Evolutionary conservation across 2,888 invertebrate genomes (phyloP).

Genomic region (Branchellion lobata): DNA sequence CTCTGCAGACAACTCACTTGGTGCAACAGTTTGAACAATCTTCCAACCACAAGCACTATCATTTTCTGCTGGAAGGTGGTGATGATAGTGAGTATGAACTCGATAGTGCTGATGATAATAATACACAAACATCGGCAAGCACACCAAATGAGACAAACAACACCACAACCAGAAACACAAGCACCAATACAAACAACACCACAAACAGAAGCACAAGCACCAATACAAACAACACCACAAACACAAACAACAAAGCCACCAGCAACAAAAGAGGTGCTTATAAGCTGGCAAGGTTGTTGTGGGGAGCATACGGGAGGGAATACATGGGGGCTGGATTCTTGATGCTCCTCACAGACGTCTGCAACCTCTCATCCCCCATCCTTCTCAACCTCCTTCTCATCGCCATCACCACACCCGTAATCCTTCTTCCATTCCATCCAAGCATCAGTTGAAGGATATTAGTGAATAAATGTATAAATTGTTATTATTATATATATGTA

Average conservation of each 20-base stretch:
- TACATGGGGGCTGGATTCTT: slow-evolving; percentile 59
- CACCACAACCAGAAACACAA: not conserved
- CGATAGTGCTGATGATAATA: not conserved
- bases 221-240: not conserved
- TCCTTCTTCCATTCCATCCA: not conserved
- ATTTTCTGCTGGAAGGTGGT: not conserved
- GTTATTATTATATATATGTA: not conserved
- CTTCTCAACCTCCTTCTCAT: slow-evolving; percentile 78
- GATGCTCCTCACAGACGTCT: slow-evolving; percentile 78
- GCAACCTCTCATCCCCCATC: slow-evolving; percentile 85
- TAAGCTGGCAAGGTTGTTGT: slow-evolving; percentile 55
- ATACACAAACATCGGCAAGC: not conserved
- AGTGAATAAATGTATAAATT: not conserved
- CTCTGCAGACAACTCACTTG: slow-evolving; percentile 55
- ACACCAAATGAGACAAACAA: not conserved
- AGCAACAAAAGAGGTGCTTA: not conserved
- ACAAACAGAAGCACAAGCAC: not conserved
- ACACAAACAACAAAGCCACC: not conserved
- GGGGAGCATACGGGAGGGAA: slow-evolving; percentile 58
- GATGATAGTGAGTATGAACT: not conserved
- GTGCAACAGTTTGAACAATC: slow-evolving; percentile 54
- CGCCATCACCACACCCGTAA: slow-evolving; percentile 66
- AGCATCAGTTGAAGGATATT: not conserved
- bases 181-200: not conserved
- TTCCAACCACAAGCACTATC: not conserved